Conservation (phyloP, 2,888 invertebrate genomes). For the Branchellion lobata region DNA sequence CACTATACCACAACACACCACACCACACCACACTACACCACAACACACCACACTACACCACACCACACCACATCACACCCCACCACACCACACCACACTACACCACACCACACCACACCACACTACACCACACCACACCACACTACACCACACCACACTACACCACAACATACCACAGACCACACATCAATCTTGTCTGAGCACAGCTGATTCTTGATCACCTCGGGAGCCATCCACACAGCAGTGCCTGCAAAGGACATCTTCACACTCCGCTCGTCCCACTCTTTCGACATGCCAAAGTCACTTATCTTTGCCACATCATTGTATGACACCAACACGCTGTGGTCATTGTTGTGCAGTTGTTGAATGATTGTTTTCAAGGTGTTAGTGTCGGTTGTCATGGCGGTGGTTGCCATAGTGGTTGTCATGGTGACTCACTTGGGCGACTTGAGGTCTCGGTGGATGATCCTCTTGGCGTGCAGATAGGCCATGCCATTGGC, state of each 20-base stretch:
- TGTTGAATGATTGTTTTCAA: too few relatives aligned
- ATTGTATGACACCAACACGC: slow-evolving; percentile 63
- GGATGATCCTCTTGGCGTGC: slow-evolving; percentile 92
- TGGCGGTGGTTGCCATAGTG: too few relatives aligned
- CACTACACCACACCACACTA: too few relatives aligned
- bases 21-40: too few relatives aligned
- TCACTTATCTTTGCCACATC: slow-evolving; percentile 87
- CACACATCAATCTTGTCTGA: slow-evolving; percentile 97
- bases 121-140: too few relatives aligned
- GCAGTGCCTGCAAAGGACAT: slow-evolving; percentile 99
- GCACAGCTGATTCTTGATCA: slow-evolving; percentile 92
- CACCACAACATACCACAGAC: slow-evolving; percentile 63
- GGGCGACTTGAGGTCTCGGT: slow-evolving; percentile 95
- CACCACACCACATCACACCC: too few relatives aligned
- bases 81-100: too few relatives aligned
- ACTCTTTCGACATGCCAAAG: slow-evolving; percentile 91
- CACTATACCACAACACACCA: too few relatives aligned
- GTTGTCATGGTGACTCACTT: slow-evolving; percentile 71
- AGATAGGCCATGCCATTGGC: slow-evolving; percentile 94
- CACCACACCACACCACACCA: too few relatives aligned
- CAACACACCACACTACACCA: too few relatives aligned
- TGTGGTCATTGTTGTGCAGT: slow-evolving; percentile 50
- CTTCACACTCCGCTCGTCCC: slow-evolving; percentile 84
- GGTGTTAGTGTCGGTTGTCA: too few relatives aligned
- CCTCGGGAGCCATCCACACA: slow-evolving; percentile 99